Evolutionary conservation across 2,888 invertebrate genomes (phyloP), one percentile per base, ranked within the genome.

Genomic region (Dolomedes plantarius): DNA sequence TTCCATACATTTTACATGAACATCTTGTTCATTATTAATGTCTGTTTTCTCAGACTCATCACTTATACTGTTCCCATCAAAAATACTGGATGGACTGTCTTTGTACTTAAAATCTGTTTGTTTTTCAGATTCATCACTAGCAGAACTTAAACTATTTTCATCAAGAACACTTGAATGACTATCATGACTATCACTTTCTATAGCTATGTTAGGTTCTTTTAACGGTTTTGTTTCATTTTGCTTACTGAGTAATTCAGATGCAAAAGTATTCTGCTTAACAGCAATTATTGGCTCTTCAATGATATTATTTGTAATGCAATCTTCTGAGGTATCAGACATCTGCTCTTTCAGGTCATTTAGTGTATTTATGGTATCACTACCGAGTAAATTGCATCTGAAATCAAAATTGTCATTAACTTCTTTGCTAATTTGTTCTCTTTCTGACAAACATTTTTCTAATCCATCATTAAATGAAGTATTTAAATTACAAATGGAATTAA

Each of bases 151-250:
- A 36, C 83, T 85, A 39, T 78, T 85, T 50, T 85, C 83, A 67
- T 85, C 83, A 28, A 85, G 56, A 31, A 77, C 77, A 68, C 83
- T 85, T 6, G 83, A 85, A 23, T 72, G 77, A 31, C 83, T 77
- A 50, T 77, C 82, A n/a, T 80, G 65, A 39, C 73, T 73, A 1
- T 81, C 75, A 29, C 32, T 71, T 46, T 82, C 75, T 1, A 39
- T 27, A 11, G 46, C 23, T 23, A 23, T 19, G 19, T 23, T 16
- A 19, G 56, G 16, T 1, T 56, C 23, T 23, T 56, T 5, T 5
- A 56, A 23, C 56, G 3, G 56, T 6, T 23, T 23, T 16, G 23
- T 23, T 23, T 56, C 56, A 16, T 3, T 56, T 23, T 19, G 56
- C 1, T 56, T 11, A 23, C 1, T 56, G 56, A 6, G 1, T 36